phyloP scores from a whole-genome alignment of 53 echinoderm and acorn worm species.

The Paelopatides confundens region DNA sequence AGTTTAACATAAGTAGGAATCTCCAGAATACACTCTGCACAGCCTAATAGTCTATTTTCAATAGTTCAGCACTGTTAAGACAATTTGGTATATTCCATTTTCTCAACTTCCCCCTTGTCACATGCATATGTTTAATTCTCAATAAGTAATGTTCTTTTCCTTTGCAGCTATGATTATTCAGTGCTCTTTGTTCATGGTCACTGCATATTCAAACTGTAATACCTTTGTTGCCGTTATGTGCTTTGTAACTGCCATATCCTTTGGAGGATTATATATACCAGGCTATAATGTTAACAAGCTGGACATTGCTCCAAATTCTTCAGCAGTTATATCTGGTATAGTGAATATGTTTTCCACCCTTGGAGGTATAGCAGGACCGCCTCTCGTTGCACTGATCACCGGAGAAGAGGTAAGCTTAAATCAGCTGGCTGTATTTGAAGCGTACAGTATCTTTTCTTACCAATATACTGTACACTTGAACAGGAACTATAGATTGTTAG shows the following conservation, averaged over 20 bases:
- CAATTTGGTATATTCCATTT: too few relatives aligned
- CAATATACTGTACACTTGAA: too few relatives aligned
- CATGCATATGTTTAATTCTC: too few relatives aligned
- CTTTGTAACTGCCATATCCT: not conserved
- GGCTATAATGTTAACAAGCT: conserved; percentile 19
- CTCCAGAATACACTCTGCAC: too few relatives aligned
- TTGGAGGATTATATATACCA: conserved; percentile 11
- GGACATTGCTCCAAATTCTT: conserved; percentile 35
- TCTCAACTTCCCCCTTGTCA: too few relatives aligned
- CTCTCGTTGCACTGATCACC: not conserved
- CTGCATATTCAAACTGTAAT: conserved; percentile 31
- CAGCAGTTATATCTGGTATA: not conserved
- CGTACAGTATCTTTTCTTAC: not conserved
- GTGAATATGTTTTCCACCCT: not conserved
- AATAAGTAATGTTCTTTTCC: too few relatives aligned
- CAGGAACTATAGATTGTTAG: too few relatives aligned
- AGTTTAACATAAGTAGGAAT: too few relatives aligned
- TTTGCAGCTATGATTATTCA: conserved; percentile 9
- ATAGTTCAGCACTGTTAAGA: too few relatives aligned
- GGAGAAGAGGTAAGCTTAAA: not conserved
- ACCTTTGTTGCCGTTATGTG: not conserved
- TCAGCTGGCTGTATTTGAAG: not conserved
- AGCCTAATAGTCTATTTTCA: too few relatives aligned
- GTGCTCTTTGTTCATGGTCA: not conserved
- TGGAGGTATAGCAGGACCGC: conserved; percentile 30